Percentiles rank a stretch among this genome's conserved stretches.
Evolutionary conservation across 2,797 vertebrate genomes (phyloP).

Genomic region (Cynodonichthys magdalenae): DNA sequence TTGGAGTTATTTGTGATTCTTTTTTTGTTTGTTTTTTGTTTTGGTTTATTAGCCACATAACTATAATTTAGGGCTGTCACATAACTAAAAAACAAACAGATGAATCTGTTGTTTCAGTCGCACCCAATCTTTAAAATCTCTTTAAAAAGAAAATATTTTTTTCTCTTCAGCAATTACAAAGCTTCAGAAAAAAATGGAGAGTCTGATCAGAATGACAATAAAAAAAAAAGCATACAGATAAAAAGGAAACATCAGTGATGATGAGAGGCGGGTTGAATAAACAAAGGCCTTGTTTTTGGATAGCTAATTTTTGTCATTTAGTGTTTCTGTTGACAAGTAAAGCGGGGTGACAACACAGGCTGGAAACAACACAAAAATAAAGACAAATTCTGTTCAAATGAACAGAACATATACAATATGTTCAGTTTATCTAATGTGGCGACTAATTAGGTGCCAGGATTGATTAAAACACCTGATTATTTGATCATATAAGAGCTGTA

Average conservation of each 20-base stretch:
- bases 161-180: slow-evolving; percentile 7
- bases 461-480: too few species aligned
- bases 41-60: too few species aligned
- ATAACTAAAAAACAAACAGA: background rate
- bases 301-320: slow-evolving; percentile 9
- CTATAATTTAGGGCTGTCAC: too few species aligned
- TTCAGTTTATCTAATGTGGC: background rate
- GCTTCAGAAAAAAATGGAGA: background rate
- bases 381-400: background rate
- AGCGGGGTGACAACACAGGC: slow-evolving; percentile 1
- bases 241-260: slow-evolving; percentile 1
- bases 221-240: background rate
- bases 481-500: too few species aligned
- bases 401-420: background rate
- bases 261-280: slow-evolving; percentile 4
- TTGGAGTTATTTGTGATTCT: background rate
- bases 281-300: slow-evolving; percentile 22
- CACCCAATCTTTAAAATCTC: too few species aligned
- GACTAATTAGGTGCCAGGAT: too few species aligned
- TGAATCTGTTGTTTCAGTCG: background rate
- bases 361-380: slow-evolving; percentile 6
- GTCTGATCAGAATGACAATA: slow-evolving; percentile 4
- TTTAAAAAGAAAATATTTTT: background rate
- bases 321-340: background rate
- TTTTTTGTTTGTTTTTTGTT: background rate